Evolutionary conservation across 2,797 vertebrate genomes (phyloP).

Genomic region (Mallotus villosus): DNA sequence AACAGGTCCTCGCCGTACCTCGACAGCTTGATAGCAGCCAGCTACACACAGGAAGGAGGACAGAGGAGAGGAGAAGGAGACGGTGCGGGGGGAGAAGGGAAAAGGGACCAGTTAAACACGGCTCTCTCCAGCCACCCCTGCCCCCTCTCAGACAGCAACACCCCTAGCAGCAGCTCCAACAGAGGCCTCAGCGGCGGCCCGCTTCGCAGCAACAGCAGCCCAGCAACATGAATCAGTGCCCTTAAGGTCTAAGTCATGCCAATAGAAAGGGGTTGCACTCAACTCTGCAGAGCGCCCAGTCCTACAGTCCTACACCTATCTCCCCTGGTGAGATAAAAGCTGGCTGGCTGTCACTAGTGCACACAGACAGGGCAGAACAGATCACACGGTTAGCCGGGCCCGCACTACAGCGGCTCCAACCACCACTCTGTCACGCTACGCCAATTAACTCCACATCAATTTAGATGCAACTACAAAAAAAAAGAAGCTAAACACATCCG

Average conservation of each 20-base stretch:
- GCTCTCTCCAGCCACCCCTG: no score
- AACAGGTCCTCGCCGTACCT: conserved; percentile 98
- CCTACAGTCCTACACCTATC: conserved; percentile 12
- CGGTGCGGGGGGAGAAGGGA: no score
- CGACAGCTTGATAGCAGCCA: conserved; percentile 98
- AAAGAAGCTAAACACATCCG: no score
- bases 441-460: no score
- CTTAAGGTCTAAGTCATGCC: conserved; percentile 21
- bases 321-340: conserved; percentile 13
- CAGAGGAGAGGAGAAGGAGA: background rate
- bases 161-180: background rate
- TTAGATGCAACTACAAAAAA: no score
- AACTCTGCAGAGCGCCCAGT: conserved; percentile 29
- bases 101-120: no score
- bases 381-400: background rate
- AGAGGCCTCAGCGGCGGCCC: background rate
- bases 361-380: conserved; percentile 27
- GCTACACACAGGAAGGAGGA: conserved; percentile 63
- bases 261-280: conserved; percentile 31
- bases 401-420: no score
- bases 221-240: conserved; percentile 3
- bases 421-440: no score
- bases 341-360: conserved; percentile 36
- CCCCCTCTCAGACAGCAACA: no score
- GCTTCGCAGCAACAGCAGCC: background rate